Conservation (phyloP, 92 coral and sea anemone species). For the Epizoanthus fatuus region DNA sequence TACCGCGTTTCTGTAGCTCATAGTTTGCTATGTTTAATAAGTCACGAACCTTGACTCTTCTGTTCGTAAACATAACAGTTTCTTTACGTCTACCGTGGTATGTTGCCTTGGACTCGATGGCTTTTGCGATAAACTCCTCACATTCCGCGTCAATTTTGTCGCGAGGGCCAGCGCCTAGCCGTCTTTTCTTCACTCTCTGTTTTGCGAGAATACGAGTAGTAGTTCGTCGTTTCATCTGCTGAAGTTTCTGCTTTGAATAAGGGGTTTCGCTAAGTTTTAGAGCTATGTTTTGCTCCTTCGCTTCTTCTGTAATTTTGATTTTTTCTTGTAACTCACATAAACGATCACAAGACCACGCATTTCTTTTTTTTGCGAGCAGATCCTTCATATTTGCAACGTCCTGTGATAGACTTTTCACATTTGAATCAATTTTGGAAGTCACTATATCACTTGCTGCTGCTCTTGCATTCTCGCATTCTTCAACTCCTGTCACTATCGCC, state of each 20-base stretch:
- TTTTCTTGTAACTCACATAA: conserved; percentile 21
- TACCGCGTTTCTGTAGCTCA: conserved; percentile 26
- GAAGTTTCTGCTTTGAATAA: too few species aligned
- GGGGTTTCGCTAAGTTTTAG: not conserved
- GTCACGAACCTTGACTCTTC: conserved; percentile 56
- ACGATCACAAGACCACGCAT: conserved; percentile 22
- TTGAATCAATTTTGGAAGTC: conserved; percentile 27
- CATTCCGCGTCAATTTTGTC: too few species aligned
- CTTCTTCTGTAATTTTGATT: conserved; percentile 46
- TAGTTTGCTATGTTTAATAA: conserved; percentile 47
- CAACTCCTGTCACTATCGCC: too few species aligned
- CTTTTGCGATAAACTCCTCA: too few species aligned
- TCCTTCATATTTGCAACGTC: conserved; percentile 26
- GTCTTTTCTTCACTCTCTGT: too few species aligned
- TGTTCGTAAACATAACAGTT: conserved; percentile 63
- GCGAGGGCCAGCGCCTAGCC: too few species aligned
- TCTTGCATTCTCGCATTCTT: too few species aligned
- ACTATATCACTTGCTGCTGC: conserved; percentile 52
- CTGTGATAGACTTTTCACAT: conserved; percentile 27
- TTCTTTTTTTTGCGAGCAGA: conserved; percentile 27
- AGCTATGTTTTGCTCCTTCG: conserved; percentile 45
- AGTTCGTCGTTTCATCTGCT: too few species aligned
- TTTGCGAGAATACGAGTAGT: too few species aligned
- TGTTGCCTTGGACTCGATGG: conserved; percentile 33
- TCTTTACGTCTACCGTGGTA: conserved; percentile 60